Percentiles rank a stretch among this genome's conserved stretches.
Conservation (phyloP, 2,888 invertebrate species). For the Esperia sulphurella region DNA sequence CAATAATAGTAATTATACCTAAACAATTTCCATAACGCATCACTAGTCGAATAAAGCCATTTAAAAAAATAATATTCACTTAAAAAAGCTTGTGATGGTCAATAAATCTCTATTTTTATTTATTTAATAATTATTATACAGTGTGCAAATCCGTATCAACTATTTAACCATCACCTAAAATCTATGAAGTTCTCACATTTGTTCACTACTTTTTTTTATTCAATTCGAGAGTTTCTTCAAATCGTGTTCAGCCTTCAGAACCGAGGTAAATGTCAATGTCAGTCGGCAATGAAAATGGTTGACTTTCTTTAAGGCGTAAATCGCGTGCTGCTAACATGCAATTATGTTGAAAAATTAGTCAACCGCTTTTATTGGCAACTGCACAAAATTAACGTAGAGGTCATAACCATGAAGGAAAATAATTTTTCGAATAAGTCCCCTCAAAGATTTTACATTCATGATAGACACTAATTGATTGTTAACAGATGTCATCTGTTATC, state of each 20-base stretch:
- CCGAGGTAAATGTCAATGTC: not conserved
- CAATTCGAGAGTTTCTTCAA: conserved; percentile 5
- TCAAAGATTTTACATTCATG: too few relatives aligned
- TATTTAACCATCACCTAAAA: not conserved
- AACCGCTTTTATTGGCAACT: too few relatives aligned
- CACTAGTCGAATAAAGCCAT: conserved; percentile 9
- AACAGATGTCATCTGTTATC: too few relatives aligned
- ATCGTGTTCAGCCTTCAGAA: conserved; percentile 1
- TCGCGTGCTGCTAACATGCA: too few relatives aligned
- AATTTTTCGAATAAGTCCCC: too few relatives aligned
- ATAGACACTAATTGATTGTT: too few relatives aligned
- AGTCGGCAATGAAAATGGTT: not conserved
- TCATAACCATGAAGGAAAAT: too few relatives aligned
- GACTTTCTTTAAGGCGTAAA: too few relatives aligned
- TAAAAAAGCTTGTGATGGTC: conserved; percentile 14
- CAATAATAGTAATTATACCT: conserved; percentile 7
- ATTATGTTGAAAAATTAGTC: too few relatives aligned
- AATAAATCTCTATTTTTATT: conserved; percentile 5
- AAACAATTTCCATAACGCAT: not conserved
- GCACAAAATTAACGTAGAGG: too few relatives aligned
- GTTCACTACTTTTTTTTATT: not conserved
- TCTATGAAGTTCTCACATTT: not conserved
- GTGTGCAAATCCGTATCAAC: not conserved
- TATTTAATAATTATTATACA: conserved; percentile 9
- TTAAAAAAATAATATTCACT: conserved; percentile 8